Evolutionary conservation across 30 jellyfish, hydroid and myxozoan genomes (phyloP), one percentile per base, ranked within the genome.

Genomic region (Cassiopea andromeda): DNA sequence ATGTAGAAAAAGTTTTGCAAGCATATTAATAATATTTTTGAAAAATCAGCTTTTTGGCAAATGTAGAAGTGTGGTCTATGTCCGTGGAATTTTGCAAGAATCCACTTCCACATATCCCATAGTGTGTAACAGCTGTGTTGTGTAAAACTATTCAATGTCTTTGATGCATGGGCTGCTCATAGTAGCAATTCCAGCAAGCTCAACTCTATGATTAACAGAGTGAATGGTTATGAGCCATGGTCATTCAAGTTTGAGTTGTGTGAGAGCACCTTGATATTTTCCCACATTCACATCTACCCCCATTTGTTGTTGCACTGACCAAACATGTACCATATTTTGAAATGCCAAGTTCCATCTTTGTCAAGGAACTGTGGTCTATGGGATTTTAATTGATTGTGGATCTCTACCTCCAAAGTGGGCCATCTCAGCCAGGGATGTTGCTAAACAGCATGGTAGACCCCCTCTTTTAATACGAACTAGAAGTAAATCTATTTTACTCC

Each of bases 301-400:
- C 89, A 44, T 60, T 89, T 49, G 87, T 89, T 49, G 92, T 84
- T 70, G 69, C 87, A 69, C 84, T 59, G 87, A 84, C 89, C 92
- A 84, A 73, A 38, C 78, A 12, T 49, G 67, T 46, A 7, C 79
- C 67, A 73, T 84, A 84, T 4, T 84, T 59, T 57, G 89, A 66
- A 44, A 27, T n/a, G 89, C 61, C 68, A 27, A 6, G 85, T 69
- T 66, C 79, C 77, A 80, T 73, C 71, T 74, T 58, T 46, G 78
- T 48, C 81, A 84, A 84, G 92, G 48, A 59, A 54, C 64, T 54
- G 64, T 54, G 64, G 64, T 88, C 60, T 18, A 14, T 45, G 75
- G 86, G 18, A 12, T 58, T 61, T 84, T 84, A 5, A 69, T 7
- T 27, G 92, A 84, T 45, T 70, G 68, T 69, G 87, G 89, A 73